A percentile compares a stretch with the other conserved stretches of the same genome.
Conservation (phyloP, 2,888 invertebrate species). For the Bellardia bayeri region DNA sequence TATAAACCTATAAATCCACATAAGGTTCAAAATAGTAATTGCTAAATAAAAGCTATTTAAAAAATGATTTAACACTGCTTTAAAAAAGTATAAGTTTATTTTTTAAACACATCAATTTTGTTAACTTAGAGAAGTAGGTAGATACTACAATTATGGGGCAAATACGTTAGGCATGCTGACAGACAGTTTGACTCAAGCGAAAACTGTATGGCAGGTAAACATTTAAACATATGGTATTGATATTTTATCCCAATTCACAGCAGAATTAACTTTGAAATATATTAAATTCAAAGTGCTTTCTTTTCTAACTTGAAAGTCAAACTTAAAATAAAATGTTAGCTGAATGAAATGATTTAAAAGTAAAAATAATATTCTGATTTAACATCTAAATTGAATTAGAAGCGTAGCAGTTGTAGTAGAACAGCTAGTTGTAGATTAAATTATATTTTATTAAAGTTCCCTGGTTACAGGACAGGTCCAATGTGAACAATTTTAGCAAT, state of each 20-base stretch:
- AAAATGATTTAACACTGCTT: neutral
- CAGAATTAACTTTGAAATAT: neutral
- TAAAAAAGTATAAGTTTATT: neutral
- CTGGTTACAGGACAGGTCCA: no score
- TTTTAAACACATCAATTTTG: neutral
- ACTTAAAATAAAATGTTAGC: no score
- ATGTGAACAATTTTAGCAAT: no score
- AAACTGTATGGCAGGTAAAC: neutral
- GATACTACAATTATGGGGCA: neutral
- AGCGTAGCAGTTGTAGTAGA: no score
- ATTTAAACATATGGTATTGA: neutral
- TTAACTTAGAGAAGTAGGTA: neutral
- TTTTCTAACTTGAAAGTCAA: neutral
- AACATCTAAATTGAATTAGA: no score
- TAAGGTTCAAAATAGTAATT: no score
- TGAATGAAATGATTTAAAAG: no score
- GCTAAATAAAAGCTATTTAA: neutral
- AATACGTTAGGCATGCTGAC: neutral
- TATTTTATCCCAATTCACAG: neutral
- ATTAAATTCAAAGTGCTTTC: neutral
- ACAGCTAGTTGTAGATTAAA: no score
- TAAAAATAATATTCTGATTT: no score
- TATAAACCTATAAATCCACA: no score
- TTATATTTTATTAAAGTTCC: no score
- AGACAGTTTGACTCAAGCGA: neutral